Evolutionary conservation across 1,140 invertebrate genomes (phyloP), one percentile per base, ranked within the genome.

Genomic region (Bombus picipes): DNA sequence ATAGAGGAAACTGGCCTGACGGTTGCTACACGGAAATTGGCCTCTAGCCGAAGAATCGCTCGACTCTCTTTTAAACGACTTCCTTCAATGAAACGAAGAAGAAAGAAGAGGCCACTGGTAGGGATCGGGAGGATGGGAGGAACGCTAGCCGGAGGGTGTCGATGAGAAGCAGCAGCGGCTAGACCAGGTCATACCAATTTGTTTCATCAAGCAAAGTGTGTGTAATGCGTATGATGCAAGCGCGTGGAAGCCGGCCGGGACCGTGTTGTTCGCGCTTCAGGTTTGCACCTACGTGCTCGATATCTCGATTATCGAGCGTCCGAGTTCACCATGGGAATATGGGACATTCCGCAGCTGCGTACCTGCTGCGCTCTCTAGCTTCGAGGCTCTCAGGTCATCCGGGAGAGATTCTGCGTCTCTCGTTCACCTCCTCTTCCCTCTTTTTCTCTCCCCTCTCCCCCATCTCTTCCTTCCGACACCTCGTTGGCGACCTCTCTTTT

Each of bases 141-240:
- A 18, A n/a, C n/a, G 32, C 76, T 79, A 59, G 83, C 76, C 39
- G 57, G 83, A 85, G 83, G 83, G 83, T 85, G 83, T 80, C 83
- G 83, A 85, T 85, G 83, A 85, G 76, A 85, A 85, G 83, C 62
- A 57, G 15, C 81, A 76, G 41, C 62, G 73, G 72, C 80, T 84
- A 90, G 88, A 89, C 87, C 88, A 85, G 88, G 88, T 89, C 88
- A 90, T 86, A 89, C 68, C 88, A 90, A 90, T 90, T 90, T 86
- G 88, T 86, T 87, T 85, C 85, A 90, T 90, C 82, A 90, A 90
- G 88, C 73, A 80, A 79, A 81, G 82, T 85, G 80, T 74, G 83
- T 18, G 65, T 83, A 83, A 82, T 68, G 53, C 80, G 79, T 81
- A 74, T 71, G 72, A 86, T 83, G 80, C 80, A 76, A 86, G 34